phyloP scores from a whole-genome alignment of 1,140 invertebrate species.

The Lasaia peninsularis region DNA sequence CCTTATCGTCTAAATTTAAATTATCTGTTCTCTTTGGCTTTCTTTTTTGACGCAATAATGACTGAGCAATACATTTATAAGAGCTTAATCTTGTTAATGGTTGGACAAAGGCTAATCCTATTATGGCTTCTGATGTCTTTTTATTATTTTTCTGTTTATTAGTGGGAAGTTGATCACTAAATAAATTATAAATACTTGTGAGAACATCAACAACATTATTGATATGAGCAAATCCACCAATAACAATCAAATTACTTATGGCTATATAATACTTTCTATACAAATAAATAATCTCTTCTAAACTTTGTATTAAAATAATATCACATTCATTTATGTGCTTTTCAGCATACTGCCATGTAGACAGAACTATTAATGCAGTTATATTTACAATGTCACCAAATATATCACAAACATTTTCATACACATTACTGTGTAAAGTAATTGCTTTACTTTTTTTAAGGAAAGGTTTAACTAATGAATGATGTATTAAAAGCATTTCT shows the following conservation, averaged over 20 bases:
- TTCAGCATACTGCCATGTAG: constrained; percentile 82
- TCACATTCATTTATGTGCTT: constrained; percentile 81
- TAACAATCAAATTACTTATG: constrained; percentile 86
- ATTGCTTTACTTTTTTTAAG: constrained; percentile 79
- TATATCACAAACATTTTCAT: constrained; percentile 81
- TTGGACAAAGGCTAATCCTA: constrained; percentile 79
- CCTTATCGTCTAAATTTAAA: constrained; percentile 60
- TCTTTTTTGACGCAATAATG: constrained; percentile 60
- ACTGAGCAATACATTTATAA: constrained; percentile 76
- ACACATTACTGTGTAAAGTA: constrained; percentile 78
- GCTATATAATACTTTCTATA: constrained; percentile 86
- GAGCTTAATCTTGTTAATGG: constrained; percentile 79
- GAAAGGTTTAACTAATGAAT: constrained; percentile 80
- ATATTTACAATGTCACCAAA: constrained; percentile 85
- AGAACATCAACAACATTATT: constrained; percentile 80
- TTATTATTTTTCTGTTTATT: constrained; percentile 78
- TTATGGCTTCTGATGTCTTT: constrained; percentile 78
- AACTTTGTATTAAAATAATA: constrained; percentile 83
- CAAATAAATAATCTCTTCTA: constrained; percentile 84
- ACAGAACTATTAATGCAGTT: constrained; percentile 82
- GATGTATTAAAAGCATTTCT: constrained; percentile 81
- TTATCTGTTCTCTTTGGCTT: constrained; percentile 58
- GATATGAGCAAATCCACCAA: constrained; percentile 84
- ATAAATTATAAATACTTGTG: constrained; percentile 78
- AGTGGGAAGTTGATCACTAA: constrained; percentile 76